Evolutionary conservation across 2,797 vertebrate species (phyloP).

Genomic region (Pseudochirops cupreus): DNA sequence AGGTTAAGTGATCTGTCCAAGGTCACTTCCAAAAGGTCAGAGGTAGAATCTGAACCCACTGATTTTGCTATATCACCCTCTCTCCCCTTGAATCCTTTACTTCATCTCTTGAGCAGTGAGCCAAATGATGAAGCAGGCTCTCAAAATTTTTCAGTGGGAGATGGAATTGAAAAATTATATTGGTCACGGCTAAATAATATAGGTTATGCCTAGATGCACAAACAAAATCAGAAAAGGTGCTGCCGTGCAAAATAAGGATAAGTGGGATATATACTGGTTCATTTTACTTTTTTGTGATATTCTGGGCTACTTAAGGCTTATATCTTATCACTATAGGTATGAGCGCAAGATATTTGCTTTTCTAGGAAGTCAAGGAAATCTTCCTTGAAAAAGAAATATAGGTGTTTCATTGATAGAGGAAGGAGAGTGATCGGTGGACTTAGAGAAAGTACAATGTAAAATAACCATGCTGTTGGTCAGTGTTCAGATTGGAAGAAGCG

Average conservation of each 20-base stretch:
- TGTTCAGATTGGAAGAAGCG: background rate
- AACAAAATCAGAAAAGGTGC: background rate
- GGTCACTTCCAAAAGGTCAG: background rate
- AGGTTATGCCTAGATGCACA: background rate
- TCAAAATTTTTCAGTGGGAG: background rate
- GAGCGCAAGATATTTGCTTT: background rate
- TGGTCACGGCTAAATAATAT: background rate
- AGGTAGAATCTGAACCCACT: background rate
- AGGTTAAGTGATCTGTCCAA: background rate
- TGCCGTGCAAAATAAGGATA: background rate
- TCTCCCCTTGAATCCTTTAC: background rate
- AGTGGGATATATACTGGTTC: background rate
- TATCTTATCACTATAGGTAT: background rate
- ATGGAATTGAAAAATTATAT: background rate
- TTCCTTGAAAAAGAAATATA: background rate
- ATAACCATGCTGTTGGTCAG: background rate
- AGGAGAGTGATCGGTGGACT: slow-evolving; percentile 12
- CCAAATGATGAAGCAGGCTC: background rate
- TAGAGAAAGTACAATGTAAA: background rate
- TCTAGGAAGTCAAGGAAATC: background rate
- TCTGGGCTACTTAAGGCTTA: background rate
- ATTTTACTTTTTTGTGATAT: background rate
- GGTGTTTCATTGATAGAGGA: background rate
- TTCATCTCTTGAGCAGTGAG: background rate
- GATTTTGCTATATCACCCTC: background rate